A percentile compares a stretch with the other conserved stretches of the same genome.
Conservation (phyloP, 2,888 invertebrate genomes). For the Heliconius sara region DNA sequence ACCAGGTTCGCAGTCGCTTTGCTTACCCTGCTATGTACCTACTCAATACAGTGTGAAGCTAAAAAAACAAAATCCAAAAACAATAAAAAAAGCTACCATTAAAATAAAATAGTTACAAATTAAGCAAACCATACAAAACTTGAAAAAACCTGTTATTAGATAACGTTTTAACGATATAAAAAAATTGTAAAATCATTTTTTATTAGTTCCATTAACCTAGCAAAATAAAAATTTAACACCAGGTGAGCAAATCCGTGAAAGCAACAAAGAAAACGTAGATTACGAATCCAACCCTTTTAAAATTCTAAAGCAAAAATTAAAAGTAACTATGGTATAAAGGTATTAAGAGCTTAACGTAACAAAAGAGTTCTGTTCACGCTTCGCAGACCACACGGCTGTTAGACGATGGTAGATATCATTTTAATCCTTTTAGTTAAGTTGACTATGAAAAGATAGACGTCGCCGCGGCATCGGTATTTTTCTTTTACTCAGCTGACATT, state of each 20-base stretch:
- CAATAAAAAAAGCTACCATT: too few relatives aligned
- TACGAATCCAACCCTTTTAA: slow-evolving; percentile 78
- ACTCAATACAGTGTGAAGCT: too few relatives aligned
- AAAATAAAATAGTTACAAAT: neutral
- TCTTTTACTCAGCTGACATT: slow-evolving; percentile 66
- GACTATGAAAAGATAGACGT: slow-evolving; percentile 82
- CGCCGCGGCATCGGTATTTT: slow-evolving; percentile 71
- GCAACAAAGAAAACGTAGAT: slow-evolving; percentile 70
- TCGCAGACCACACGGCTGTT: slow-evolving; percentile 80
- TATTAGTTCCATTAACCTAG: slow-evolving; percentile 49
- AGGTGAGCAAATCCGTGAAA: slow-evolving; percentile 63
- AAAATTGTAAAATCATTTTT: slow-evolving; percentile 47
- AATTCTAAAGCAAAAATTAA: slow-evolving; percentile 76
- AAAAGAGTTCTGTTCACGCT: slow-evolving; percentile 80
- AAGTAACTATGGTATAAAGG: slow-evolving; percentile 80
- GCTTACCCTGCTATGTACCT: too few relatives aligned
- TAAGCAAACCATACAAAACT: neutral
- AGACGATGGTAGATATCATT: slow-evolving; percentile 82
- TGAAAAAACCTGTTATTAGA: neutral
- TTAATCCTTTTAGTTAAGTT: slow-evolving; percentile 85
- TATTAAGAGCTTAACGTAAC: slow-evolving; percentile 83
- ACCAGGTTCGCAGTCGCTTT: too few relatives aligned
- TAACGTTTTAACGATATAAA: slow-evolving; percentile 41
- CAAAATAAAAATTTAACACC: slow-evolving; percentile 64
- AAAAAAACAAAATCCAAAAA: too few relatives aligned